Evolutionary conservation across 2,888 invertebrate species (phyloP).

Genomic region (Hemithea aestivaria): DNA sequence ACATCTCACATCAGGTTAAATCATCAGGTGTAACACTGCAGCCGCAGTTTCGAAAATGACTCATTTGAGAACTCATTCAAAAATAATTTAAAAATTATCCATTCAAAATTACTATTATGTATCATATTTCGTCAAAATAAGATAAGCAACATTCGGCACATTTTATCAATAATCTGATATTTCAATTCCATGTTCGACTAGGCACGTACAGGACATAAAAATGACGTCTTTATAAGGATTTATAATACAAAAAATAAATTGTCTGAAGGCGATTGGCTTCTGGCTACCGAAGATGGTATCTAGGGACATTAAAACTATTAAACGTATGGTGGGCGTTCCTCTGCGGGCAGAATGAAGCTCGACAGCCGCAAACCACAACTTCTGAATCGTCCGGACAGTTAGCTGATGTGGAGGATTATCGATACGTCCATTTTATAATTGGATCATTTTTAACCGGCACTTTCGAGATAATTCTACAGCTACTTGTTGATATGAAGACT

Average conservation of each 20-base stretch:
- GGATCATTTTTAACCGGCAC: constrained; percentile 32
- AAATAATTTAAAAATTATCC: no score
- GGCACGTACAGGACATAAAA: constrained; percentile 20
- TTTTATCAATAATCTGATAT: constrained; percentile 11
- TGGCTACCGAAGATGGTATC: constrained; percentile 41
- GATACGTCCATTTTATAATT: constrained; percentile 50
- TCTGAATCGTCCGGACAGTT: constrained; percentile 60
- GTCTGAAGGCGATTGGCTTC: constrained; percentile 11
- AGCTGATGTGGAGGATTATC: constrained; percentile 45
- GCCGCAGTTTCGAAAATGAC: no score
- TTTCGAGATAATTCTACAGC: constrained; percentile 13
- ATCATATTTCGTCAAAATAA: no score
- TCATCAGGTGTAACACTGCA: no score
- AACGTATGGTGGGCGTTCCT: constrained; percentile 57
- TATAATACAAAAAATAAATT: constrained; percentile 18
- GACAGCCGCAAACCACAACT: constrained; percentile 73
- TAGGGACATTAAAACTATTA: constrained; percentile 69
- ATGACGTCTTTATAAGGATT: constrained; percentile 25
- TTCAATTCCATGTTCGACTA: constrained; percentile 13
- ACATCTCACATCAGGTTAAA: no score
- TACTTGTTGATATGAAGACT: constrained; percentile 11
- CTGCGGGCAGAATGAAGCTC: constrained; percentile 59
- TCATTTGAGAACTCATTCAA: background rate
- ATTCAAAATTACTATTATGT: no score
- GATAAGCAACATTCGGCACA: constrained; percentile 10